A percentile compares a stretch with the other conserved stretches of the same genome.
Evolutionary conservation across 2,797 vertebrate species (phyloP).

Genomic region (Chrosomus eos): DNA sequence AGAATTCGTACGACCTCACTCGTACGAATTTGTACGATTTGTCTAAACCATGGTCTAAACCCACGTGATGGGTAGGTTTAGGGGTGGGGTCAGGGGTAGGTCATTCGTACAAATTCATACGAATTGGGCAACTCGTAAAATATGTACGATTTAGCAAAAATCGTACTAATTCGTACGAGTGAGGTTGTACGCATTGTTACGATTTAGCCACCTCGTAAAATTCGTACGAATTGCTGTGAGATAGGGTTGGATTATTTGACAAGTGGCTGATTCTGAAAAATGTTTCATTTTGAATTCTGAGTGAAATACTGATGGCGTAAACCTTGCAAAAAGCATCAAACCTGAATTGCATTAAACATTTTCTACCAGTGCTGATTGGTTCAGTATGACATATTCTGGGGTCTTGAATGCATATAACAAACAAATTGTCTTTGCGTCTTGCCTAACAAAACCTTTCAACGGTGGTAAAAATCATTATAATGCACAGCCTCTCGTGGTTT

Average conservation of each 20-base stretch:
- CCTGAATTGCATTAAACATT: not conserved
- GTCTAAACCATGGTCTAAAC: too few species aligned
- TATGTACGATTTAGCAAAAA: too few species aligned
- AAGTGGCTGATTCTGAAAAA: not conserved
- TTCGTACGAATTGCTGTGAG: too few species aligned
- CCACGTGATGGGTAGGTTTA: too few species aligned
- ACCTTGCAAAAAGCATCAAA: not conserved
- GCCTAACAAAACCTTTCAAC: not conserved
- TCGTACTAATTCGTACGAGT: too few species aligned
- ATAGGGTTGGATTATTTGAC: not conserved
- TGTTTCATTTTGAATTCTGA: not conserved
- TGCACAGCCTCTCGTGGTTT: not conserved
- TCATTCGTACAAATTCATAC: too few species aligned
- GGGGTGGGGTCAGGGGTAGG: too few species aligned
- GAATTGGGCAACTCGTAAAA: too few species aligned
- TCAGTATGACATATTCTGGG: not conserved
- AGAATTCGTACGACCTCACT: too few species aligned
- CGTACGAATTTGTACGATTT: too few species aligned
- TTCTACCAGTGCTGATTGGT: not conserved
- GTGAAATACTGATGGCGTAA: not conserved
- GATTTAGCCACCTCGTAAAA: too few species aligned
- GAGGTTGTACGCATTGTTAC: too few species aligned
- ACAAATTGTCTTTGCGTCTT: not conserved
- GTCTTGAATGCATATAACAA: not conserved
- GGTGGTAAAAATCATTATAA: not conserved